Base-by-base conservation (phyloP, 2,113 vertebrate species). In the Hydropotes inermis region DNA sequence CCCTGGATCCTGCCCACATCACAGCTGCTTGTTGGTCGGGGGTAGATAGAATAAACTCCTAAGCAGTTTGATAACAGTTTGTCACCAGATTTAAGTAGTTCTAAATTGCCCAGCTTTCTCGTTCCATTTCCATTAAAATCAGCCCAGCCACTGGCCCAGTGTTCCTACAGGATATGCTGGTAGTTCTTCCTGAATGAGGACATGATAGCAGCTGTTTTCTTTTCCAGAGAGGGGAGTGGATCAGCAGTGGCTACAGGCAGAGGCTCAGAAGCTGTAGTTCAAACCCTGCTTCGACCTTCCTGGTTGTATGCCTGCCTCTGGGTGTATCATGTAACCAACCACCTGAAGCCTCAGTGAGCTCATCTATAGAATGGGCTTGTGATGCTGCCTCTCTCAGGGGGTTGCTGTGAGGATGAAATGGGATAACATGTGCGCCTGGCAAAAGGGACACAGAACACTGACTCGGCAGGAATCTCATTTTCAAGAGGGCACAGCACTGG, bases 391-490 rank as follows among this genome's bases (percentile, higher is more conserved):
- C 54, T 47, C 79, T 33, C 17, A 78, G 2, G 2, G 45, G 17
- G 25, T 5, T 4, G 61, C 28, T 5, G 0, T 6, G 50, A 74
- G 52, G 67, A 19, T 1, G 64, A 16, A 6, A 4, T 2, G 4
- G 67, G 52, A 10, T 2, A 17, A 12, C 5, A 2, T 10, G 2
- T 0, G 7, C 21, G 39, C 17, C 87, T 3, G 36, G 23, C 76
- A 5, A 1, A 6, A 6, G 47, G 52, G 23, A 4, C 70, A 14
- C 47, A 6, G 96, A 67, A 67, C 14, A 21, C 19, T 11, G 86
- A 70, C n/a, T 27, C 30, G 10, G 43, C 60, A 27, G 1, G 4
- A 8, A 25, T 21, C 54, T 85, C 15, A 0, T 25, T 78, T 81
- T 60, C 7, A 5, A 21, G 82, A 55, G n/a, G 93, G 91, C 30